Conservation (phyloP, 2,797 vertebrate species). For the Melanotaenia boesemani region DNA sequence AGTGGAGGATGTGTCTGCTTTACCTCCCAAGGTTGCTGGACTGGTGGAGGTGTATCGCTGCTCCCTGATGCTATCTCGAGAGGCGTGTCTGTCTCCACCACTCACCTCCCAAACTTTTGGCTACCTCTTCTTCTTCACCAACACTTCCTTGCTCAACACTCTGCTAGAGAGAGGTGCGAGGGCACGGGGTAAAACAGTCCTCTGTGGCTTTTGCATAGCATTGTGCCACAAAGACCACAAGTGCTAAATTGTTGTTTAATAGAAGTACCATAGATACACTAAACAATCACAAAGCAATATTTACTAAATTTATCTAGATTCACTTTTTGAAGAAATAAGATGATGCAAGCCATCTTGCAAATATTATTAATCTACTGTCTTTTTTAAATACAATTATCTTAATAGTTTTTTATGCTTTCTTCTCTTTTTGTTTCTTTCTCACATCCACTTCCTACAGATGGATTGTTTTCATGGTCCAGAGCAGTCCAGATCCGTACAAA, state of each 20-base stretch:
- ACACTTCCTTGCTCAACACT: constrained; percentile 93
- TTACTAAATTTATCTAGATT: not conserved
- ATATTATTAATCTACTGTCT: not conserved
- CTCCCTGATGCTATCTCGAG: constrained; percentile 87
- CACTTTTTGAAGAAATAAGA: not conserved
- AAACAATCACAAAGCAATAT: not conserved
- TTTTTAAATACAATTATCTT: not conserved
- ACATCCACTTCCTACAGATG: constrained; percentile 67
- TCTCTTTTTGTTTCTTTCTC: not conserved
- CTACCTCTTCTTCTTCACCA: constrained; percentile 96
- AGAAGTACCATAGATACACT: not conserved
- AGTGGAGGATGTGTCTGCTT: constrained; percentile 85
- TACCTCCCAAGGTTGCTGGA: constrained; percentile 88
- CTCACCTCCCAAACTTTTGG: constrained; percentile 95
- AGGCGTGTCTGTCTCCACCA: constrained; percentile 90
- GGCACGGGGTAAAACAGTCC: not conserved
- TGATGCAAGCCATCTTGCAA: not conserved
- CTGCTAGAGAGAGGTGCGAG: constrained; percentile 92
- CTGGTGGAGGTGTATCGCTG: constrained; percentile 91
- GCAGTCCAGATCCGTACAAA: constrained; percentile 94
- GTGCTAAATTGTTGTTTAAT: not conserved
- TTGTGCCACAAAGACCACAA: not conserved
- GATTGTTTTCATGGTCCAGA: constrained; percentile 93
- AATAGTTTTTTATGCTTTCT: not conserved
- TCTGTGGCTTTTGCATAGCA: not conserved